A percentile compares a stretch with the other conserved stretches of the same genome.
phyloP scores from a whole-genome alignment of 2,888 invertebrate species.

The Linnaemya tessellans region DNA sequence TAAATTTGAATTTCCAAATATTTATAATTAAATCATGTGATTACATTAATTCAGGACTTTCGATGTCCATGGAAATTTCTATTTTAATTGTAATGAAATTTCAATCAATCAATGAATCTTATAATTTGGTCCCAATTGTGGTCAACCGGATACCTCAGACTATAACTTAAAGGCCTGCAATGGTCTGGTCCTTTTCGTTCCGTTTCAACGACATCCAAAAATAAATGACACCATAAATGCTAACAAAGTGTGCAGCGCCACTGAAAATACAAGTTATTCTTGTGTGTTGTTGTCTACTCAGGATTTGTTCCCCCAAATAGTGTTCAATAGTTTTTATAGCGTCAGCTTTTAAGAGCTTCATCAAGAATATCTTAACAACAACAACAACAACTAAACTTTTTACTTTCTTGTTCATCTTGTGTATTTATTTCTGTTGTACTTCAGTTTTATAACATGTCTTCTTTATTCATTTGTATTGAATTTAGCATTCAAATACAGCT shows the following conservation, averaged over 20 bases:
- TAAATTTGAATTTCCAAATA: no score
- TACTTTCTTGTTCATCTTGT: background rate
- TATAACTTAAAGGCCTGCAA: no score
- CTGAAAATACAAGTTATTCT: background rate
- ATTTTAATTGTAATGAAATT: no score
- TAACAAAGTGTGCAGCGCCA: background rate
- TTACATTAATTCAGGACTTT: no score
- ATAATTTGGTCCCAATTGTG: no score
- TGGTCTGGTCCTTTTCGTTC: no score
- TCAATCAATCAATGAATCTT: no score
- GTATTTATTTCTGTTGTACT: slow-evolving; percentile 30
- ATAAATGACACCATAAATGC: background rate
- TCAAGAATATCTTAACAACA: background rate
- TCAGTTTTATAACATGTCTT: slow-evolving; percentile 42
- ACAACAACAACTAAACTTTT: background rate
- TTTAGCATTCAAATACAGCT: slow-evolving; percentile 62
- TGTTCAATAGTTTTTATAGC: slow-evolving; percentile 7
- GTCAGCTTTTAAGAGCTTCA: slow-evolving; percentile 30
- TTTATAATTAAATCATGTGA: no score
- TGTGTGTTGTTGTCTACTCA: background rate
- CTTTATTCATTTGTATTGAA: slow-evolving; percentile 51
- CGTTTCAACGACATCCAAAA: background rate
- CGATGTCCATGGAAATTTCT: no score
- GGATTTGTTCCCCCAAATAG: background rate
- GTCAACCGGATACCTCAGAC: no score